Conservation (phyloP, 2,888 invertebrate genomes). For the Ornithoptera alexandrae region DNA sequence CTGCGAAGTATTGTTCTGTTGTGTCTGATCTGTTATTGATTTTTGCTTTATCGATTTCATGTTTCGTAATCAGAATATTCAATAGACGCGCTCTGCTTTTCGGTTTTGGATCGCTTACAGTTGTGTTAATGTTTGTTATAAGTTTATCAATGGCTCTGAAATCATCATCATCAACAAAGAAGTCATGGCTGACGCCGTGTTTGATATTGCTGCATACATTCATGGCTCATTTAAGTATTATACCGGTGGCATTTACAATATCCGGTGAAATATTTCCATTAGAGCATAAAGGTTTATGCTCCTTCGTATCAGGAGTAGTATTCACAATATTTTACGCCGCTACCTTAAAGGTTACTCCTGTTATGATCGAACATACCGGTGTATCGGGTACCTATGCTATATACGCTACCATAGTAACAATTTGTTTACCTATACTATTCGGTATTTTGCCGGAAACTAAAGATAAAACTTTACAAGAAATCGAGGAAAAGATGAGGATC, state of each 20-base stretch:
- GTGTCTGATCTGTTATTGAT: slow-evolving; percentile 44
- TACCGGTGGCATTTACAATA: slow-evolving; percentile 42
- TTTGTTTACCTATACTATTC: slow-evolving; percentile 36
- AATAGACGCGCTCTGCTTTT: slow-evolving; percentile 42
- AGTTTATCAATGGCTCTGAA: slow-evolving; percentile 30
- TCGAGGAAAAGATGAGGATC: slow-evolving; percentile 43
- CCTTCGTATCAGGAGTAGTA: slow-evolving; percentile 38
- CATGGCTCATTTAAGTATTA: slow-evolving; percentile 40
- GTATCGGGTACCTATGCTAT: slow-evolving; percentile 41
- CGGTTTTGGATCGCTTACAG: slow-evolving; percentile 34
- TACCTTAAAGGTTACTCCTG: slow-evolving; percentile 42
- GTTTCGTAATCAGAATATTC: slow-evolving; percentile 35
- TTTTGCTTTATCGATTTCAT: slow-evolving; percentile 38
- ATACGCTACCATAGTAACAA: slow-evolving; percentile 30
- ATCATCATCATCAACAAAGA: slow-evolving; percentile 7
- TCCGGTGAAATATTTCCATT: slow-evolving; percentile 46
- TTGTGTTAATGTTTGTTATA: slow-evolving; percentile 38
- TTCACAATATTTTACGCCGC: slow-evolving; percentile 39
- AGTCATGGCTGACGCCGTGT: slow-evolving; percentile 33
- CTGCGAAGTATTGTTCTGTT: slow-evolving; percentile 44
- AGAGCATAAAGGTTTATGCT: slow-evolving; percentile 41
- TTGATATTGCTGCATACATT: slow-evolving; percentile 43
- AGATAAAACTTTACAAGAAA: slow-evolving; percentile 45
- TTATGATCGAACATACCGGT: slow-evolving; percentile 40
- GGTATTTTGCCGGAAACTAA: slow-evolving; percentile 48